Percentiles rank a stretch among this genome's conserved stretches.
Conservation (phyloP, 2,888 invertebrate genomes). For the Chalcis sispes region DNA sequence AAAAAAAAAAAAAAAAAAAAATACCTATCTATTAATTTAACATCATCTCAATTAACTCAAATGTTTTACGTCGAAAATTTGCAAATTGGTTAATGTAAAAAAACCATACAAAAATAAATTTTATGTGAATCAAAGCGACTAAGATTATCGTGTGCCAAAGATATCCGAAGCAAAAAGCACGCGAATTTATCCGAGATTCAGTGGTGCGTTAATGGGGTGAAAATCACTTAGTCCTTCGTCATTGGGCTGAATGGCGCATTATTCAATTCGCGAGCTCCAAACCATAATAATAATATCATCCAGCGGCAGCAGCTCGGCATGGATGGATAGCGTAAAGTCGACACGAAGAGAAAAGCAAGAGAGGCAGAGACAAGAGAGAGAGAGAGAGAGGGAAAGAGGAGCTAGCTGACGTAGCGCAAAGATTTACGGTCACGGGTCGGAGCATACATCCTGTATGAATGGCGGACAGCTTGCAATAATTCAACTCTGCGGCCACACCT, state of each 20-base stretch:
- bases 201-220: constrained; percentile 65
- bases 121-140: no score
- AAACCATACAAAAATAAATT: no score
- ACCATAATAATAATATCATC: constrained; percentile 71
- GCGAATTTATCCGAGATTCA: constrained; percentile 49
- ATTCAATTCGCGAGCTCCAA: constrained; percentile 69
- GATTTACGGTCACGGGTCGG: constrained; percentile 71
- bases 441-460: constrained; percentile 72
- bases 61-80: no score
- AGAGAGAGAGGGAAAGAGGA: constrained; percentile 23
- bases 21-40: no score
- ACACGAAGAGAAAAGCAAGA: not conserved
- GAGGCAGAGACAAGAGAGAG: constrained; percentile 29
- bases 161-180: not conserved
- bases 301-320: constrained; percentile 58
- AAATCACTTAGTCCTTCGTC: constrained; percentile 70
- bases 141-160: not conserved
- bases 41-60: no score
- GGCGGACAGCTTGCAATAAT: constrained; percentile 74
- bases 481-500: constrained; percentile 75
- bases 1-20: no score
- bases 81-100: no score
- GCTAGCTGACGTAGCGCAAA: constrained; percentile 68
- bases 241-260: constrained; percentile 65
- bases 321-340: constrained; percentile 59